phyloP scores from a whole-genome alignment of 1,140 invertebrate species.

The Magallana gigas region DNA sequence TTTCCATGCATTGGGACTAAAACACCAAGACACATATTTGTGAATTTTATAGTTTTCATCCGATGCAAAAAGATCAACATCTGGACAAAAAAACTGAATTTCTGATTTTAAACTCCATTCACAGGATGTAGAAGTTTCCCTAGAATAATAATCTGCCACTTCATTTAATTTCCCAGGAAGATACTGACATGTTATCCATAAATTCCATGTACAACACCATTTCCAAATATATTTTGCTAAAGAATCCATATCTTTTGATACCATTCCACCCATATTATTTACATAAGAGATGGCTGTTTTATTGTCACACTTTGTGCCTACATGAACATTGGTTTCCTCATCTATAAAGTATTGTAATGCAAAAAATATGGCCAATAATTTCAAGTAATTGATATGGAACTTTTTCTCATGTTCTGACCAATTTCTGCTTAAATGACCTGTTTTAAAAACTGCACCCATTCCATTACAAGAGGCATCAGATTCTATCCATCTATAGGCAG shows the following conservation, averaged over 20 bases:
- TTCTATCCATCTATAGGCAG: conserved; percentile 27
- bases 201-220: conserved; percentile 50
- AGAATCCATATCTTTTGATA: conserved; percentile 1
- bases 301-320: neutral
- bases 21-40: conserved; percentile 23
- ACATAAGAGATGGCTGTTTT: no score
- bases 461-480: conserved; percentile 6
- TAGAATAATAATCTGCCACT: conserved; percentile 53
- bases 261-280: conserved; percentile 14
- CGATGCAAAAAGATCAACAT: conserved; percentile 37
- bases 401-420: conserved; percentile 5
- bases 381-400: conserved; percentile 37
- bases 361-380: conserved; percentile 27
- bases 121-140: conserved; percentile 49
- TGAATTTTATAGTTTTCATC: neutral
- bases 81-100: conserved; percentile 38
- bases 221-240: conserved; percentile 52
- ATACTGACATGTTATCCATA: conserved; percentile 43
- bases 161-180: conserved; percentile 52
- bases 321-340: neutral
- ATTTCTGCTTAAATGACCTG: neutral
- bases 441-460: conserved; percentile 8
- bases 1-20: neutral
- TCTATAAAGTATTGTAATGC: neutral
- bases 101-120: conserved; percentile 56